Conservation (phyloP, 2,113 vertebrate genomes). For the Syngnathus scovelli region DNA sequence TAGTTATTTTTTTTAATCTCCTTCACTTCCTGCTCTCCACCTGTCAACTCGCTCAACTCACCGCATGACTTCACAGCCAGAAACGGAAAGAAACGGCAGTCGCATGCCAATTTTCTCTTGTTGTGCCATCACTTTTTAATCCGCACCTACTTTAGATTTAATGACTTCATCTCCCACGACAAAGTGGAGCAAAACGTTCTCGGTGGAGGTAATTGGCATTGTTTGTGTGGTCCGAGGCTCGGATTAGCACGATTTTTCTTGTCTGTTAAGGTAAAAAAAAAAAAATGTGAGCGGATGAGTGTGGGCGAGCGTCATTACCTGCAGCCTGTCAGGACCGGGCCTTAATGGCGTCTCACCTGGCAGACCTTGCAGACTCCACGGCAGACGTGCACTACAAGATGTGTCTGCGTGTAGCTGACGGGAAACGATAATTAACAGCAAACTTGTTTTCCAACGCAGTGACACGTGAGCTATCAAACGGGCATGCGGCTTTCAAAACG, state of each 20-base stretch:
- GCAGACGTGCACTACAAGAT: conserved; percentile 40
- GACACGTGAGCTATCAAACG: conserved; percentile 35
- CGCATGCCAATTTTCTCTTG: conserved; percentile 3
- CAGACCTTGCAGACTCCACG: conserved; percentile 43
- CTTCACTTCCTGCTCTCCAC: conserved; percentile 7
- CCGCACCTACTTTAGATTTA: conserved; percentile 1
- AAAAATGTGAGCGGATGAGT: neutral
- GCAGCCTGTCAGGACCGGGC: conserved; percentile 56
- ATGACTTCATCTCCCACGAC: neutral
- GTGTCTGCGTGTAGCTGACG: neutral
- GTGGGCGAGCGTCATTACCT: conserved; percentile 46
- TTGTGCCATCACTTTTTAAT: conserved; percentile 1
- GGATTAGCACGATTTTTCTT: neutral
- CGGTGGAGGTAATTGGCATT: neutral
- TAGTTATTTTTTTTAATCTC: conserved; percentile 7
- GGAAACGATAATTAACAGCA: conserved; percentile 48
- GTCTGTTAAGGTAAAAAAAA: neutral
- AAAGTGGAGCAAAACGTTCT: neutral
- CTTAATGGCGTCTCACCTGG: conserved; percentile 65
- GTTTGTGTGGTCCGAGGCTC: neutral
- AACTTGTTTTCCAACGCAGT: conserved; percentile 46
- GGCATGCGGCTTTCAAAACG: neutral
- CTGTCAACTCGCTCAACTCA: conserved; percentile 1
- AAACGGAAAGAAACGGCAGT: neutral
- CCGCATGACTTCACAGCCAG: conserved; percentile 1